These are phyloP conservation scores for mouse (Mus musculus) DNA, from an alignment of 2,113 vertebrate species.

Conservation along the genomic window GRCm39 chrX:23530001-23530500, in stretches of 20 bases:
- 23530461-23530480: too few relatives aligned
- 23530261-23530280: background rate
- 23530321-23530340: background rate
- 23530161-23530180: background rate
- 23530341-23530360: background rate
- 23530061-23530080: background rate
- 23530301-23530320: background rate
- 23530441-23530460: background rate
- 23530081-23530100: too few relatives aligned
- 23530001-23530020: background rate
- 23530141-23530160: background rate
- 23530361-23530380: background rate
- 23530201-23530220: background rate
- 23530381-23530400: background rate
- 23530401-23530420: background rate
- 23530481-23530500: too few relatives aligned
- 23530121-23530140: background rate
- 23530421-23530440: background rate
- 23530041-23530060: background rate
- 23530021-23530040: background rate
- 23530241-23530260: background rate
- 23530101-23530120: background rate
- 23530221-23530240: background rate
- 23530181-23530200: background rate
- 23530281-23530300: background rate